Base-by-base conservation (phyloP, 2,113 vertebrate species). In the Nerophis lumbriciformis region DNA sequence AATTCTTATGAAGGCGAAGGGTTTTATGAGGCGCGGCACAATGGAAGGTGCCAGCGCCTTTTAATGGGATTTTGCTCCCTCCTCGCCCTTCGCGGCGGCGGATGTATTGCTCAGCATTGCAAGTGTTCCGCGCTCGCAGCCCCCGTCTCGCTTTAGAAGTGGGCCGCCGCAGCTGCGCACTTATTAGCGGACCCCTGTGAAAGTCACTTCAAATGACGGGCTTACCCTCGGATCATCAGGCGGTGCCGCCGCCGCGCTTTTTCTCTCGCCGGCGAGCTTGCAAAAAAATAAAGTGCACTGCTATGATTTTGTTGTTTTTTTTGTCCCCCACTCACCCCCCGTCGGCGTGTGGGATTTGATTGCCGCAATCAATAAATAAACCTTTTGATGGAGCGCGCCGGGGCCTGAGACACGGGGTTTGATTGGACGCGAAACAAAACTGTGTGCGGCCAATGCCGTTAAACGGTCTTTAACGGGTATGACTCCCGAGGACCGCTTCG, bases 21-120 rank as follows among this genome's bases (percentile, higher is more conserved):
- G 8, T 60, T 84, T 79, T 85, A 83, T 76, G 71, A 59, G 80
- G 68, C 72, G 37, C 63, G 70, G 71, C 61, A 85, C 81, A 87
- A 84, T 78, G 59, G 66, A 68, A 70, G 71, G 77, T 62, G 68
- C 16, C 53, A 3, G 59, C 66, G 73, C 75, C 79, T 78, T 45
- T 45, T 85, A 89, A 90, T 85, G 66, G 86, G 84, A 87, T 90
- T 89, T 83, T 58, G 77, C 74, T 83, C 75, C 83, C 85, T 81
- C 82, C 75, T 38, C 37, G 37, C 53, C n/a, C 55, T 16, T 57
- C 5, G 83, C 79, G 71, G 81, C 73, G 72, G 71, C 19, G 71
- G 74, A 69, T 65, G 78, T 78, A 61, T 83, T 82, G 79, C 82
- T 83, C 78, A 42, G 71, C 84, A 64, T 84, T 82, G 78, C 71